Conservation (phyloP, 2,888 invertebrate species). For the Aspidiotus rigidus region DNA sequence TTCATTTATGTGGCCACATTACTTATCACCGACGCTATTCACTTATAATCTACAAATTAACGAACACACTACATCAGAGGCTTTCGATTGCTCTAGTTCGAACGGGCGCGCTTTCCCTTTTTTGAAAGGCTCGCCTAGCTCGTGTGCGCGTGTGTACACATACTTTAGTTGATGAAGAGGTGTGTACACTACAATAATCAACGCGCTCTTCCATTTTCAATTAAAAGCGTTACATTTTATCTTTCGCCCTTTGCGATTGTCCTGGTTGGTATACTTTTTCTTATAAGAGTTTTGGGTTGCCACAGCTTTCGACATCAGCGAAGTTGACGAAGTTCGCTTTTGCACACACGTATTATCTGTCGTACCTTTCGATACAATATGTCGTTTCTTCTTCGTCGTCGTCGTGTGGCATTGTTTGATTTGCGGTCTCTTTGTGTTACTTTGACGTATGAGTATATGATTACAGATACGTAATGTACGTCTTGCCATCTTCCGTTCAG, state of each 20-base stretch:
- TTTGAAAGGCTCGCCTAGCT: no score
- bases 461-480: no score
- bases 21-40: conserved; percentile 7
- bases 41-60: conserved; percentile 18
- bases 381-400: background rate
- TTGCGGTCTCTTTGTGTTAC: no score
- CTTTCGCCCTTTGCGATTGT: background rate
- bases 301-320: background rate
- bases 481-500: no score
- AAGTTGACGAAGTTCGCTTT: conserved; percentile 4
- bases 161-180: background rate
- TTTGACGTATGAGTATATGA: no score
- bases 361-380: background rate
- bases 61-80: background rate
- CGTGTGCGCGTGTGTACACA: no score
- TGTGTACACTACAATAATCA: conserved; percentile 1
- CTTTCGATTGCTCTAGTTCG: conserved; percentile 1
- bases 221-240: background rate
- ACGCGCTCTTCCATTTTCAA: background rate
- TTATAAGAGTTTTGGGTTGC: background rate
- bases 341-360: background rate
- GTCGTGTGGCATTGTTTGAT: no score
- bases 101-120: background rate
- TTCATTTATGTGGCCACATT: conserved; percentile 25
- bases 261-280: background rate